These are phyloP conservation scores for Nannoperca australis DNA, from an alignment of 2,797 vertebrate genomes.

Conservation along the genomic window DNA sequence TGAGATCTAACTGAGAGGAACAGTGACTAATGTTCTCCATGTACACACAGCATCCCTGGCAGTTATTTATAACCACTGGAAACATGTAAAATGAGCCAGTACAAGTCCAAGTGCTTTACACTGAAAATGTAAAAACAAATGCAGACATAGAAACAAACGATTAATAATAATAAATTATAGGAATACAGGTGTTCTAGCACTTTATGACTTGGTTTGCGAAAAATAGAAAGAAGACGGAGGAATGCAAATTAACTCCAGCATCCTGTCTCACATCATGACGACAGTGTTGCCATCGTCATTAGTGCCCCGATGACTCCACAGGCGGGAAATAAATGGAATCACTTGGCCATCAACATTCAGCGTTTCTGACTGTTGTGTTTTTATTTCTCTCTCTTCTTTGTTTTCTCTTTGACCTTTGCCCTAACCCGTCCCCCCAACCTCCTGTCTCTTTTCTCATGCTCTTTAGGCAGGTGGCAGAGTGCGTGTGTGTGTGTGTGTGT, in stretches of 20 bases:
- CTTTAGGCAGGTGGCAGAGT: conserved; percentile 64
- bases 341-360: conserved; percentile 5
- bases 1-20: conserved; percentile 74
- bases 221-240: conserved; percentile 2
- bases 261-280: conserved; percentile 35
- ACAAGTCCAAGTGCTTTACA: conserved; percentile 14
- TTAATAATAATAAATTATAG: background rate
- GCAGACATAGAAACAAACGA: background rate
- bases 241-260: conserved; percentile 41
- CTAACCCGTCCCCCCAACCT: background rate
- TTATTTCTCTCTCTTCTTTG: conserved; percentile 7
- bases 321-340: conserved; percentile 44
- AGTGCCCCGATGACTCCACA: conserved; percentile 43
- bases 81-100: conserved; percentile 55
- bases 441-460: conserved; percentile 14
- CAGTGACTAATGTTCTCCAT: conserved; percentile 73
- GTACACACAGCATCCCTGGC: conserved; percentile 62
- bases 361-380: conserved; percentile 4
- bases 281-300: conserved; percentile 36
- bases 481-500: conserved; percentile 33
- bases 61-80: conserved; percentile 74
- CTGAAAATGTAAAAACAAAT: conserved; percentile 39
- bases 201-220: conserved; percentile 1
- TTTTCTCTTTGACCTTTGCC: conserved; percentile 56
- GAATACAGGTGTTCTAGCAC: background rate